Conservation (phyloP, 1,140 invertebrate genomes). For the Triops longicaudatus region DNA sequence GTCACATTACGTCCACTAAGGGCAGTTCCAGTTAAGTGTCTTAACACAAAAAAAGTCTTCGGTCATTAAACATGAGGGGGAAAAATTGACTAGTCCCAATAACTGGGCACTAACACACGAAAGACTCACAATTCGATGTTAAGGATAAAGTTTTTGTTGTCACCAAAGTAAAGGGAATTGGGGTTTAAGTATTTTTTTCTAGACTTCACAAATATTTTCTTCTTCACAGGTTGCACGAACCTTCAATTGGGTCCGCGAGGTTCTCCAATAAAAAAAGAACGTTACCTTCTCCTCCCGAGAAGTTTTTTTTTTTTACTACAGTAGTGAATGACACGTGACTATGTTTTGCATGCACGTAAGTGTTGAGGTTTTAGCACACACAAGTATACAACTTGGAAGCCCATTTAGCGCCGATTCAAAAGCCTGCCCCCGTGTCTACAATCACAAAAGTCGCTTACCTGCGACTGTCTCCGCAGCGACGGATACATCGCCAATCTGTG, state of each 20-base stretch:
- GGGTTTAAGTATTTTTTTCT: neutral
- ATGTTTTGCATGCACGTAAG: neutral
- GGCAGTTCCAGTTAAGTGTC: slow-evolving; percentile 8
- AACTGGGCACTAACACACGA: neutral
- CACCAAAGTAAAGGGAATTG: neutral
- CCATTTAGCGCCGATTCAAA: slow-evolving; percentile 1
- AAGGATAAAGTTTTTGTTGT: neutral
- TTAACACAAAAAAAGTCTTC: neutral
- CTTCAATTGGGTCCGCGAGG: neutral
- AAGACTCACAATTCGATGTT: slow-evolving; percentile 2
- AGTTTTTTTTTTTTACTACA: neutral
- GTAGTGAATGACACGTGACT: neutral
- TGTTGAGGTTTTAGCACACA: neutral
- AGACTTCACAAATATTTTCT: neutral
- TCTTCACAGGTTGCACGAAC: neutral
- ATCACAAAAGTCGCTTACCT: slow-evolving; percentile 12
- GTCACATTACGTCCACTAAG: neutral
- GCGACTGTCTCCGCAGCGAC: neutral
- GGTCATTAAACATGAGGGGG: neutral
- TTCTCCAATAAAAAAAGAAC: neutral
- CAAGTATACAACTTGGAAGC: neutral
- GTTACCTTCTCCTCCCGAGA: neutral
- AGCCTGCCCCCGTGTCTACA: neutral
- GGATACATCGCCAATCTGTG: neutral
- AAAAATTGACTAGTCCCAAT: neutral